These are phyloP conservation scores for Callyntrura guangdongensis DNA, from an alignment of 2,888 invertebrate species.

Conservation along the genomic window DNA sequence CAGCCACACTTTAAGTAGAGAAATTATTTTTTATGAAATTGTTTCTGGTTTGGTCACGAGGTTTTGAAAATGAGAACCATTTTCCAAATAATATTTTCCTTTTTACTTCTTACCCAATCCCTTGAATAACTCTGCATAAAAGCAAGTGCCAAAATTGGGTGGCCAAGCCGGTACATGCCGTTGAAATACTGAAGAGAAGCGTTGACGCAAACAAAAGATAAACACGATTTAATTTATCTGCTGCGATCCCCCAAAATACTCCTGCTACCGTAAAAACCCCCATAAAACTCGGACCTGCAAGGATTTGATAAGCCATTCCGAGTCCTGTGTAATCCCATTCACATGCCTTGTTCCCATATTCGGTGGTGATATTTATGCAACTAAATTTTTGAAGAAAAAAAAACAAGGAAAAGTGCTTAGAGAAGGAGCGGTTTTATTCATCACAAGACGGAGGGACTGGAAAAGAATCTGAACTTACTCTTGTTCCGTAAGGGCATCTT, in stretches of 20 bases:
- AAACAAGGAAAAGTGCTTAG: too few relatives aligned
- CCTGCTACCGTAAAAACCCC: constrained; percentile 96
- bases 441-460: too few relatives aligned
- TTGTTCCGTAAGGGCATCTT: constrained; percentile 87
- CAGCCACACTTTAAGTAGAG: constrained; percentile 90
- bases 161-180: constrained; percentile 94
- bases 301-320: constrained; percentile 95
- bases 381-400: too few relatives aligned
- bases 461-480: constrained; percentile 86
- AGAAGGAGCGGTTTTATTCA: too few relatives aligned
- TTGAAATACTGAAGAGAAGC: constrained; percentile 92
- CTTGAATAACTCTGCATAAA: constrained; percentile 94
- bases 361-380: constrained; percentile 73
- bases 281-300: constrained; percentile 97
- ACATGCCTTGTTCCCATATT: constrained; percentile 89
- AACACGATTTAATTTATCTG: constrained; percentile 90
- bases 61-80: too few relatives aligned
- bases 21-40: background rate
- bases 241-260: constrained; percentile 93
- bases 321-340: constrained; percentile 97
- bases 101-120: constrained; percentile 89
- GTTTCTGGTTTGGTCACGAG: background rate
- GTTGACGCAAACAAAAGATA: constrained; percentile 92
- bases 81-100: background rate
- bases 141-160: constrained; percentile 96